These are phyloP conservation scores for Callionymus lyra DNA, from an alignment of 2,113 vertebrate genomes.

Conservation along the genomic window DNA sequence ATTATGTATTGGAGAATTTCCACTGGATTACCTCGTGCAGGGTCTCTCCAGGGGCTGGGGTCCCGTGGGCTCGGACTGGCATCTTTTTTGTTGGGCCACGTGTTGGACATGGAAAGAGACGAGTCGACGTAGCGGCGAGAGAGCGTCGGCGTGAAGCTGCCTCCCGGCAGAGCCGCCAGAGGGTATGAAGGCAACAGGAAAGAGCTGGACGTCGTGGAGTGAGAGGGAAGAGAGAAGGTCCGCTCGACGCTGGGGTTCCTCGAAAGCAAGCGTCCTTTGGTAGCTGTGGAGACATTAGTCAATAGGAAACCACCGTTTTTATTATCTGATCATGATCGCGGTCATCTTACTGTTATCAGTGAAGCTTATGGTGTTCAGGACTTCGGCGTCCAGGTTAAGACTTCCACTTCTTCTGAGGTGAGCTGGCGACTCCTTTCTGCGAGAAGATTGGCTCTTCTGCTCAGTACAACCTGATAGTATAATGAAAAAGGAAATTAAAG, in stretches of 20 bases:
- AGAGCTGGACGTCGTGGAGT: conserved; percentile 53
- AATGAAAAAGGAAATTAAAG: too few species aligned
- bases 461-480: conserved; percentile 59
- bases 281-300: conserved; percentile 38
- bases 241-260: conserved; percentile 66
- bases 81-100: conserved; percentile 80
- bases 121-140: conserved; percentile 61
- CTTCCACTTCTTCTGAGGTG: conserved; percentile 71
- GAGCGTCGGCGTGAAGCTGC: conserved; percentile 62
- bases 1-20: not conserved
- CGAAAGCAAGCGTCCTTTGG: conserved; percentile 61
- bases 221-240: conserved; percentile 53
- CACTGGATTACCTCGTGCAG: not conserved
- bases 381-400: conserved; percentile 73
- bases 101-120: conserved; percentile 73
- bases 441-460: conserved; percentile 57
- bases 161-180: conserved; percentile 62
- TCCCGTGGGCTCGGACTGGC: conserved; percentile 44
- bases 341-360: conserved; percentile 70
- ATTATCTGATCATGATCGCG: not conserved
- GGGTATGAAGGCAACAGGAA: conserved; percentile 79
- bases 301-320: conserved; percentile 14
- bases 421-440: conserved; percentile 53
- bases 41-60: conserved; percentile 59
- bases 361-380: conserved; percentile 59